A percentile compares a stretch with the other conserved stretches of the same genome.
Evolutionary conservation across 2,888 invertebrate genomes (phyloP).

Genomic region (Periphyllus acericola): DNA sequence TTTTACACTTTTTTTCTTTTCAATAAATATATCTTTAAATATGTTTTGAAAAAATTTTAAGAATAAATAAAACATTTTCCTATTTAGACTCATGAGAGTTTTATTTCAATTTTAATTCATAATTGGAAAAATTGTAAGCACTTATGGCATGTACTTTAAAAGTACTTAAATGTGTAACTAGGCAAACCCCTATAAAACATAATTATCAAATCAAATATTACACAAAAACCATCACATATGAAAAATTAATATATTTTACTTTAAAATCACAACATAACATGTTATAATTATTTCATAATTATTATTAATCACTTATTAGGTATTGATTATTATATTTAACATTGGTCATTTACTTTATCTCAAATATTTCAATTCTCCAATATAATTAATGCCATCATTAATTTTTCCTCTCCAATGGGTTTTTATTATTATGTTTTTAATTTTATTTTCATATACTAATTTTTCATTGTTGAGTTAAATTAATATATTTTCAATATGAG

Average conservation of each 20-base stretch:
- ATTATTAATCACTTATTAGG: not conserved
- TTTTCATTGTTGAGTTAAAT: too few relatives aligned
- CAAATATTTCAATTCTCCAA: too few relatives aligned
- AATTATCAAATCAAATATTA: not conserved
- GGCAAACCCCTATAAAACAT: not conserved
- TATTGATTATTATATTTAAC: constrained; percentile 20
- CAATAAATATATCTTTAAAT: not conserved
- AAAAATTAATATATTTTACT: not conserved
- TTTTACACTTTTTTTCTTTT: not conserved
- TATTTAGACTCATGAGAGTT: too few relatives aligned
- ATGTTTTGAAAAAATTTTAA: not conserved
- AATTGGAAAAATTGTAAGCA: not conserved
- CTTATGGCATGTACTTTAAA: not conserved
- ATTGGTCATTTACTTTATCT: too few relatives aligned
- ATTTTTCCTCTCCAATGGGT: too few relatives aligned
- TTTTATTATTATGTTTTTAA: too few relatives aligned
- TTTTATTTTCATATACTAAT: too few relatives aligned
- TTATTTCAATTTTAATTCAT: not conserved
- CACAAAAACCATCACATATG: constrained; percentile 28
- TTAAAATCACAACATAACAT: constrained; percentile 1
- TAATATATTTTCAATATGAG: too few relatives aligned
- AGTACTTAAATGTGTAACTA: not conserved
- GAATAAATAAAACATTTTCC: not conserved
- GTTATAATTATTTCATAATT: not conserved
- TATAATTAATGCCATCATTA: too few relatives aligned